phyloP scores from a whole-genome alignment of 2,888 invertebrate species.

The Toxonevra muliebris region DNA sequence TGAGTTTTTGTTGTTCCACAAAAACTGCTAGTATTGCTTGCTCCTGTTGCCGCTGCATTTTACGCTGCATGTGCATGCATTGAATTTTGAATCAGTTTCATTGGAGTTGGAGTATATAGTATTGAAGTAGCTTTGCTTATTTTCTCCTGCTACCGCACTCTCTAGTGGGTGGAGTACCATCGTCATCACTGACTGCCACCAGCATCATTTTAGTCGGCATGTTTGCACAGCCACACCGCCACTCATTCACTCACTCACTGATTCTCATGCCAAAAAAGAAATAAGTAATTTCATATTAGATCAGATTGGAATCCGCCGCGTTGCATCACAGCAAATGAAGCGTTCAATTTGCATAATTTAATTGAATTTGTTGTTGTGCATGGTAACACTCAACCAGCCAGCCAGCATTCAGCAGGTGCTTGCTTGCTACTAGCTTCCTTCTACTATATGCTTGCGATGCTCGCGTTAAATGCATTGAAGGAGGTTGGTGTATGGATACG shows the following conservation, averaged over 20 bases:
- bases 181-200: too few species aligned
- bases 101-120: slow-evolving; percentile 2
- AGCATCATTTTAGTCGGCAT: slow-evolving; percentile 26
- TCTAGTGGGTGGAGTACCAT: slow-evolving; percentile 51
- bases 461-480: background rate
- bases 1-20: too few species aligned
- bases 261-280: too few species aligned
- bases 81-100: slow-evolving; percentile 25
- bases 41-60: slow-evolving; percentile 12
- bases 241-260: too few species aligned
- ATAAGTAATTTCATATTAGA: background rate
- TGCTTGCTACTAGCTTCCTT: slow-evolving; percentile 7
- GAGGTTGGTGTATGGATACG: too few species aligned
- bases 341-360: slow-evolving; percentile 58
- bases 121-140: too few species aligned
- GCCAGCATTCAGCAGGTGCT: slow-evolving; percentile 11
- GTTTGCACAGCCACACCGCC: slow-evolving; percentile 6
- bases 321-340: slow-evolving; percentile 43
- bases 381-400: background rate
- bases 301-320: background rate
- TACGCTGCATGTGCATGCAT: slow-evolving; percentile 1
- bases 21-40: too few species aligned
- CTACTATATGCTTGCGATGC: background rate
- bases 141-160: background rate
- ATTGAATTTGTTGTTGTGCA: slow-evolving; percentile 50